Conservation (phyloP, 2,797 vertebrate species). For the Apogon hyalosoma region DNA sequence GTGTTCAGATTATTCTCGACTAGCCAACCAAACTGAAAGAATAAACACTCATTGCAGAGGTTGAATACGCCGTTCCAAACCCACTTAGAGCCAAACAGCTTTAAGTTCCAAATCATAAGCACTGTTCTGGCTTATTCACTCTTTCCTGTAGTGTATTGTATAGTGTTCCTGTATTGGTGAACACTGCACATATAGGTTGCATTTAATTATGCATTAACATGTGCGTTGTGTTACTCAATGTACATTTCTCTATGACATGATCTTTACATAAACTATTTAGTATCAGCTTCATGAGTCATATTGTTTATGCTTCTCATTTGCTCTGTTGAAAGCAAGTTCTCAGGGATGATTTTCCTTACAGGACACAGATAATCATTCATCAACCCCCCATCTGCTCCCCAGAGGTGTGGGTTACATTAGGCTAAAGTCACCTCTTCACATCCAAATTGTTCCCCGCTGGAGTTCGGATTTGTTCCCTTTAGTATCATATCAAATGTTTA, state of each 20-base stretch:
- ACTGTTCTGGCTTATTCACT: background rate
- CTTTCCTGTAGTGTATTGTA: background rate
- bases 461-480: too few relatives aligned
- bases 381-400: too few relatives aligned
- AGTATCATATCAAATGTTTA: too few relatives aligned
- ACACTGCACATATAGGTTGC: background rate
- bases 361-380: too few relatives aligned
- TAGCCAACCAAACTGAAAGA: slow-evolving; percentile 8
- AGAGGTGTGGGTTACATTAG: too few relatives aligned
- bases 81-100: background rate
- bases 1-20: slow-evolving; percentile 14
- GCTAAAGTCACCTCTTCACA: too few relatives aligned
- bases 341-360: too few relatives aligned
- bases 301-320: background rate
- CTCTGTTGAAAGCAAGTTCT: background rate
- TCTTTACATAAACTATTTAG: background rate
- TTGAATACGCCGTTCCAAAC: slow-evolving; percentile 6
- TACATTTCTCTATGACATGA: background rate
- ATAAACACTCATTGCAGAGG: slow-evolving; percentile 11
- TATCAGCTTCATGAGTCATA: background rate
- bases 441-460: too few relatives aligned
- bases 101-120: background rate
- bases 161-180: background rate
- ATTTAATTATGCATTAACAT: background rate
- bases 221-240: background rate